Evolutionary conservation across 2,797 vertebrate genomes (phyloP).

Genomic region (Coranthus polyacanthus): DNA sequence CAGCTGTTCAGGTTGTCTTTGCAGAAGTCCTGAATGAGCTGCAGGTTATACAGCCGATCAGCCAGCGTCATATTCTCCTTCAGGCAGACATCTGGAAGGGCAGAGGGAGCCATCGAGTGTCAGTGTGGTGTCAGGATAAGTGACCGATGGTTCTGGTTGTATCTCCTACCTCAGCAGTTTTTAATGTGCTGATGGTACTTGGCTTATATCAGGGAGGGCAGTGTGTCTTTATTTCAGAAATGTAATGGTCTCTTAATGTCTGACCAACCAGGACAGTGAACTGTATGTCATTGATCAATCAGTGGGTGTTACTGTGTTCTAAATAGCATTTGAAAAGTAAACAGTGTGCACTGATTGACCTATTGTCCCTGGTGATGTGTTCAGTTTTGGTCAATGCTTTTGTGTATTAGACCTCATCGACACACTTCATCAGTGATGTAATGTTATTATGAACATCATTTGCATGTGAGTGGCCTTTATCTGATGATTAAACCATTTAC

Average conservation of each 20-base stretch:
- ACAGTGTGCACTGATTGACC: constrained; percentile 29
- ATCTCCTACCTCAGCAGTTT: background rate
- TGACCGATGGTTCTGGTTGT: background rate
- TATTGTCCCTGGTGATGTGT: constrained; percentile 36
- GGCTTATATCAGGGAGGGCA: background rate
- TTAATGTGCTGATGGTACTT: background rate
- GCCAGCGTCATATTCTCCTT: constrained; percentile 96
- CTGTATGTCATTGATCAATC: constrained; percentile 5
- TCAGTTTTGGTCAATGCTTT: background rate
- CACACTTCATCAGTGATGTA: constrained; percentile 23
- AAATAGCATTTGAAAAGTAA: constrained; percentile 3
- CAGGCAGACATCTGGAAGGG: constrained; percentile 91
- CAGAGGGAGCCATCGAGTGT: constrained; percentile 56
- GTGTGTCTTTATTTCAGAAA: background rate
- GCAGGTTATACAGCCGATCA: constrained; percentile 95
- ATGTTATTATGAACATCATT: constrained; percentile 42
- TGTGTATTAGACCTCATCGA: background rate
- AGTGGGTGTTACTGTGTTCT: constrained; percentile 15
- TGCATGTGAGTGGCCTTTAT: constrained; percentile 33
- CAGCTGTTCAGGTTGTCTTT: constrained; percentile 93
- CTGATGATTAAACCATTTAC: background rate
- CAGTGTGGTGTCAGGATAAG: background rate
- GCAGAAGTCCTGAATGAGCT: constrained; percentile 96
- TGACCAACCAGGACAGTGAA: constrained; percentile 49
- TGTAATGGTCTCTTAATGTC: background rate